Base-by-base conservation (phyloP, 2,888 invertebrate genomes). In the Torymus auratus region DNA sequence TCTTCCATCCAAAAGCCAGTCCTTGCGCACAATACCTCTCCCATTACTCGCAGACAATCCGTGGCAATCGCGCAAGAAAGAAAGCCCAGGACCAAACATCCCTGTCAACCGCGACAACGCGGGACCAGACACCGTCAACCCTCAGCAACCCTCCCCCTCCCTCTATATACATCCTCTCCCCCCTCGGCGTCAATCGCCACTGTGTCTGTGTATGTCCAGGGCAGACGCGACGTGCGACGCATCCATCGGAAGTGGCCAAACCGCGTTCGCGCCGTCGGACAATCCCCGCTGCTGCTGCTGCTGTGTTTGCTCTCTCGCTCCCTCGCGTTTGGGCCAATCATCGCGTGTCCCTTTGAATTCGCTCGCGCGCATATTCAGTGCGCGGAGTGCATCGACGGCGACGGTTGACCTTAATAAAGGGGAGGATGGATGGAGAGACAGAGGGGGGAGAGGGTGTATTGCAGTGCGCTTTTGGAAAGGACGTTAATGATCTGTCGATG, bases 321-420 rank as follows among this genome's bases (percentile, higher is more conserved):
- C 13, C 50, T 14, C 14, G n/a, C 11, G 23, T 2, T 2, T 0
- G 13, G 23, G 20, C 41, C 20, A 62, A 58, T 58, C 58, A 17
- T n/a, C 13, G 23, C 55, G 5, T 14, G 28, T 10, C 50, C 69
- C 14, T 64, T 73, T 73, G 62, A 62, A 64, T 64, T 41, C 41
- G 7, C 28, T 28, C 50, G 52, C 11, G 7, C 72, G 62, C 72
- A 64, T 64, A 56, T 56, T 69, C 69, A 56, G 23, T 28, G 69
- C 13, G 23, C 55, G 20, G 23, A 10, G 53, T 61, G 58, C 73
- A 73, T 73, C 7, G 41, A 65, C 64, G 58, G 50, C 58, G 73
- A 74, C 56, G 50, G 56, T 65, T 74, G 73, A 74, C 73, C 65
- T 74, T 74, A 74, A 65, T 74, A 74, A 65, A 65, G 65, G 64